A percentile compares a stretch with the other conserved stretches of the same genome.
Evolutionary conservation across 2,797 vertebrate species (phyloP).

Genomic region (Limnodromus scolopaceus): DNA sequence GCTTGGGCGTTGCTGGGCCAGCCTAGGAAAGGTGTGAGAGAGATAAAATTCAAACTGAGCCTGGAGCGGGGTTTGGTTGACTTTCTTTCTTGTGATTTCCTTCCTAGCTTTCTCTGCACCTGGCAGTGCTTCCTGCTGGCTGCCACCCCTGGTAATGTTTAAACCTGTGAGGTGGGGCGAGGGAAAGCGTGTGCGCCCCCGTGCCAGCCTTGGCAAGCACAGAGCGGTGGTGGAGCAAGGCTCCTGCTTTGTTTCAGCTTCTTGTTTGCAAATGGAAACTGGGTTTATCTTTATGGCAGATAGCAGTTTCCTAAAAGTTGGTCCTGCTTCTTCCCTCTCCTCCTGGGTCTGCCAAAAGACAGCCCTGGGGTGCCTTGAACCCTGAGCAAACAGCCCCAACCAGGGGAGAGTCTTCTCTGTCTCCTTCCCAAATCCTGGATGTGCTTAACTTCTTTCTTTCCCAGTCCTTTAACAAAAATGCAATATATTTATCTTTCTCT

Average conservation of each 20-base stretch:
- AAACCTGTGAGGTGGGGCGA: neutral
- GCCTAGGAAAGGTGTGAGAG: neutral
- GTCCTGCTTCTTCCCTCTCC: neutral
- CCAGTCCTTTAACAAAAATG: neutral
- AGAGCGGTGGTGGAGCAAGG: rapidly evolving
- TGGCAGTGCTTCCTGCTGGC: neutral
- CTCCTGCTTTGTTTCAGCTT: neutral
- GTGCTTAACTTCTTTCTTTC: neutral
- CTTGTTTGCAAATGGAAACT: neutral
- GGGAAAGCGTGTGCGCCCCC: neutral
- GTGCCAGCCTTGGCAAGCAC: neutral
- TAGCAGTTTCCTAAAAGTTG: neutral
- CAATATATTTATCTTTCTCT: neutral
- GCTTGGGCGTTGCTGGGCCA: neutral
- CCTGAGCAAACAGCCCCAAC: neutral
- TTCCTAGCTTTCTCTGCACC: slow-evolving; percentile 24
- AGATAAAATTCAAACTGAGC: neutral
- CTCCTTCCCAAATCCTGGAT: neutral
- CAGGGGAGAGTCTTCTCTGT: neutral
- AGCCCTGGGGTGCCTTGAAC: rapidly evolving
- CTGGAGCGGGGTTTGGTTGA: neutral
- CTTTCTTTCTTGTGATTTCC: neutral
- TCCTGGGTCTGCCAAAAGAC: neutral
- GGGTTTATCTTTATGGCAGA: neutral
- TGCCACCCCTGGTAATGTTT: neutral